Evolutionary conservation across 2,888 invertebrate species (phyloP).

Genomic region (Capitulum mitella): DNA sequence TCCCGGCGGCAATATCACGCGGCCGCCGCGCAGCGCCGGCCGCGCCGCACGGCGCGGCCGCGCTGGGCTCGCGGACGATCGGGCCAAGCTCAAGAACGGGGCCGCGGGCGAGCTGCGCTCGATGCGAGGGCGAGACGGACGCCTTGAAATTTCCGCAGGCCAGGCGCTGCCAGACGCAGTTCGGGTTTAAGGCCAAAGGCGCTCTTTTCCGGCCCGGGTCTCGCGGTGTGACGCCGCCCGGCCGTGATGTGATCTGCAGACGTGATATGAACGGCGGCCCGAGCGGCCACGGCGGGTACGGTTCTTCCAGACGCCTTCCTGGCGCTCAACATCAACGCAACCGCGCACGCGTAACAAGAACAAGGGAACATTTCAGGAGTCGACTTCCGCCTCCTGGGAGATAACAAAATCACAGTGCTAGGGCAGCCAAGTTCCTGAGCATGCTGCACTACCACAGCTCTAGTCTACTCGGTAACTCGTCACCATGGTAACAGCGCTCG

Average conservation of each 20-base stretch:
- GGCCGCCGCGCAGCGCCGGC: not conserved
- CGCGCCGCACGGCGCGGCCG: not conserved
- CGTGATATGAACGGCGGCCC: not conserved
- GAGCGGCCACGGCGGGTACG: not conserved
- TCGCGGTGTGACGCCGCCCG: not conserved
- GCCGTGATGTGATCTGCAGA: too few species aligned
- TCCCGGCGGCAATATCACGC: not conserved
- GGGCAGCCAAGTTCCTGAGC: not conserved
- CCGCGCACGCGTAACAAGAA: constrained; percentile 13
- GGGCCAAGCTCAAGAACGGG: not conserved
- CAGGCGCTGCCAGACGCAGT: too few species aligned
- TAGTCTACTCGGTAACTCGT: not conserved
- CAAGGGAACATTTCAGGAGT: not conserved
- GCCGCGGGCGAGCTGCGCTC: not conserved
- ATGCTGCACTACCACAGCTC: not conserved
- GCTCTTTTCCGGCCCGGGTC: not conserved
- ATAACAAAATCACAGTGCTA: constrained; percentile 17
- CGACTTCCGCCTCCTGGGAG: not conserved
- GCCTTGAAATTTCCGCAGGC: too few species aligned
- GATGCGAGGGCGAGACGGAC: not conserved
- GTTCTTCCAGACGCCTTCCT: not conserved
- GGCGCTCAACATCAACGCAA: not conserved
- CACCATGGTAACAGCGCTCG: constrained; percentile 5
- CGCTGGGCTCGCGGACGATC: not conserved
- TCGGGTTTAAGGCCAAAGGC: too few species aligned